Conservation (phyloP, 2,113 vertebrate genomes). For the Chaetura pelagica region DNA sequence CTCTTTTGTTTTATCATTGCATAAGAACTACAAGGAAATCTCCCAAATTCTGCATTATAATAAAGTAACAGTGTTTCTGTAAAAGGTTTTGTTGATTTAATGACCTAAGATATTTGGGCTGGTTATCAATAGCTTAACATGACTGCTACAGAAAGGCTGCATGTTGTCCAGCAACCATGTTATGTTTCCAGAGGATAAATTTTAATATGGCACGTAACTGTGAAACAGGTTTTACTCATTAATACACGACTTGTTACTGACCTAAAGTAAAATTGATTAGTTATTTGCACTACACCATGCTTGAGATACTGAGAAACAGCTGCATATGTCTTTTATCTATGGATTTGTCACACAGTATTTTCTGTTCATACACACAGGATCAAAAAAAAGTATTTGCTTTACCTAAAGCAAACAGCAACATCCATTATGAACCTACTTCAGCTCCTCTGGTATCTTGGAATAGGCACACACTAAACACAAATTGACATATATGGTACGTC, state of each 20-base stretch:
- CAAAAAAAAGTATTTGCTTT: slow-evolving; percentile 74
- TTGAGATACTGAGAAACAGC: slow-evolving; percentile 56
- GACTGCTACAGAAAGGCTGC: neutral
- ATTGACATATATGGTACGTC: slow-evolving; percentile 18
- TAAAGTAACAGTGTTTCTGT: neutral
- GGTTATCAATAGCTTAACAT: slow-evolving; percentile 18
- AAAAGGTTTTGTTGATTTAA: slow-evolving; percentile 47
- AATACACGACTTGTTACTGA: slow-evolving; percentile 41
- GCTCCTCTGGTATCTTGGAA: slow-evolving; percentile 76
- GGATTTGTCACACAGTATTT: slow-evolving; percentile 53
- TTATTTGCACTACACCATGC: slow-evolving; percentile 73
- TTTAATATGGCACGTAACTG: slow-evolving; percentile 34
- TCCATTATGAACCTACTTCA: slow-evolving; percentile 73
- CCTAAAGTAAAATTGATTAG: slow-evolving; percentile 62
- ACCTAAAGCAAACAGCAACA: slow-evolving; percentile 75
- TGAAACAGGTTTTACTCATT: slow-evolving; percentile 36
- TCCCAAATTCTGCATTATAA: neutral
- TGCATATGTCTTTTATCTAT: slow-evolving; percentile 69
- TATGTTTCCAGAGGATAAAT: slow-evolving; percentile 32
- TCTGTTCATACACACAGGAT: slow-evolving; percentile 20
- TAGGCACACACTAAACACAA: slow-evolving; percentile 72
- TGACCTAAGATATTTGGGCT: slow-evolving; percentile 30
- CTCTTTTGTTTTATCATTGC: neutral
- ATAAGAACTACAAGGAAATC: neutral
- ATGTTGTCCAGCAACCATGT: slow-evolving; percentile 76